Evolutionary conservation across 2,888 invertebrate genomes (phyloP).

Genomic region (Himalopsyche kuldschensis): DNA sequence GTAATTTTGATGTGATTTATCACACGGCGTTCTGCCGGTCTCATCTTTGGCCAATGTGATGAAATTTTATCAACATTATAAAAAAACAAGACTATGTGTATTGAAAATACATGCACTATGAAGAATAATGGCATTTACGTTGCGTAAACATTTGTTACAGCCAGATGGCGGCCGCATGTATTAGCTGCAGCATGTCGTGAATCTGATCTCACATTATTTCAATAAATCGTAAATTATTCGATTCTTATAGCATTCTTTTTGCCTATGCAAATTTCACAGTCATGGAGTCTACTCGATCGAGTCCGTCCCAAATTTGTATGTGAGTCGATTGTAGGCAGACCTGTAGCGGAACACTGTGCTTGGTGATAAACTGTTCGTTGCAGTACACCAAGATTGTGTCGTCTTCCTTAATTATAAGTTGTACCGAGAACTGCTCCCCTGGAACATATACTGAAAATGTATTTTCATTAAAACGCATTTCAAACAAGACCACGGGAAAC

Average conservation of each 20-base stretch:
- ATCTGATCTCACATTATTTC: not conserved
- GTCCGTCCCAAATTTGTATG: constrained; percentile 36
- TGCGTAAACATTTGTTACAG: not conserved
- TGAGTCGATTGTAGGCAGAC: constrained; percentile 20
- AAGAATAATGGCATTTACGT: not conserved
- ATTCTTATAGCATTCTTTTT: not conserved
- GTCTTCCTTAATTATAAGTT: constrained; percentile 21
- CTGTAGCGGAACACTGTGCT: constrained; percentile 17
- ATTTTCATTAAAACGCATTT: not conserved
- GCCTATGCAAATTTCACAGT: constrained; percentile 26
- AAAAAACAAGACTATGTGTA: too few species aligned
- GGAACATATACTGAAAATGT: constrained; percentile 32
- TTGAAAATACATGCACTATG: too few species aligned
- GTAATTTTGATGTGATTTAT: too few species aligned
- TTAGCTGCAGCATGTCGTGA: not conserved
- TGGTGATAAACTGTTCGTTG: constrained; percentile 17
- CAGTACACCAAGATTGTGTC: constrained; percentile 20
- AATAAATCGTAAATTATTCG: not conserved
- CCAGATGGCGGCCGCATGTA: not conserved
- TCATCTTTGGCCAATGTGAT: too few species aligned
- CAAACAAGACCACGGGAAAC: not conserved
- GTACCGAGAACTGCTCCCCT: constrained; percentile 30
- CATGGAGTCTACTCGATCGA: constrained; percentile 30
- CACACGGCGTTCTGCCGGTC: too few species aligned
- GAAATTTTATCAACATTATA: too few species aligned